Percentiles rank a stretch among this genome's conserved stretches.
These are phyloP conservation scores for Gastrophysa polygoni DNA, from an alignment of 2,888 invertebrate genomes.

Conservation along the genomic window DNA sequence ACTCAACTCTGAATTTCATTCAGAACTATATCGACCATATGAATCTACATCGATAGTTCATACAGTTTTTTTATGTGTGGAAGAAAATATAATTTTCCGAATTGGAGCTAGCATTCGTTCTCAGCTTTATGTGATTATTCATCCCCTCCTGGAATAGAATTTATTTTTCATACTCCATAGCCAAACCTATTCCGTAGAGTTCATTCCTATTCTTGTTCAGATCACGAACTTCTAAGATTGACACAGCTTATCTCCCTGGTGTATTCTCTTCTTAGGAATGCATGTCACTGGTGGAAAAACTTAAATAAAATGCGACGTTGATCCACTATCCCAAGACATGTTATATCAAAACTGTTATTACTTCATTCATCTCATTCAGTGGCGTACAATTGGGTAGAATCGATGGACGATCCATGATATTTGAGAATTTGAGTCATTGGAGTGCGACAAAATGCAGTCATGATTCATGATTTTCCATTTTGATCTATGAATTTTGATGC, in stretches of 20 bases:
- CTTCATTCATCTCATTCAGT: not conserved
- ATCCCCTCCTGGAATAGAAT: not conserved
- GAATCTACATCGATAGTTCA: no score
- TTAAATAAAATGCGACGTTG: not conserved
- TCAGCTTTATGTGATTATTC: no score
- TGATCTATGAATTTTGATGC: no score
- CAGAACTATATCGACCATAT: no score
- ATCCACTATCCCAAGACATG: not conserved
- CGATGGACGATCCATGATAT: no score
- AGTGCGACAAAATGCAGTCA: no score
- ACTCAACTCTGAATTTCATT: no score
- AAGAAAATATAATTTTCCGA: no score
- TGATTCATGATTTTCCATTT: no score
- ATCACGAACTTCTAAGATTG: not conserved
- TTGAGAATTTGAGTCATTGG: no score
- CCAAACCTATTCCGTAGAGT: not conserved
- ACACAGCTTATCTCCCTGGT: not conserved
- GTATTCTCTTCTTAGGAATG: not conserved
- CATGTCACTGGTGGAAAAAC: not conserved
- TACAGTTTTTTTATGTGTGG: no score
- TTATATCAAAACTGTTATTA: not conserved
- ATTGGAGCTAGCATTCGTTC: no score
- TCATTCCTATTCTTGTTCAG: not conserved
- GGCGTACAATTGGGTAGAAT: not conserved
- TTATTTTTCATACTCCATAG: not conserved